phyloP scores from a whole-genome alignment of 2,888 invertebrate species.

The Cyaniris semiargus region DNA sequence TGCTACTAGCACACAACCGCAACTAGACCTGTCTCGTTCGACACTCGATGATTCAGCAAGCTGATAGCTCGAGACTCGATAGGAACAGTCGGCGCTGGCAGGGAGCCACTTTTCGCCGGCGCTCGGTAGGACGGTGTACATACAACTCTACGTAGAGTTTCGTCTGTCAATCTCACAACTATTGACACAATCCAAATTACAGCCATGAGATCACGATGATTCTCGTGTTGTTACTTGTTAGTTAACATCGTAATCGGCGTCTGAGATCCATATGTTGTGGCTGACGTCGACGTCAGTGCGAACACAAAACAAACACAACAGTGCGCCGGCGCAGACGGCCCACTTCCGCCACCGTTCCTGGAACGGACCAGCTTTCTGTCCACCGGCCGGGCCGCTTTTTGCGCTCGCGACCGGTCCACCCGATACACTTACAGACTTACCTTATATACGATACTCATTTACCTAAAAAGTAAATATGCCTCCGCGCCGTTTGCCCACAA shows the following conservation, averaged over 20 bases:
- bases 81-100: neutral
- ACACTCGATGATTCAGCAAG: neutral
- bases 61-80: neutral
- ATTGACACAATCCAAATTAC: neutral
- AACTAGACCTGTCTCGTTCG: neutral
- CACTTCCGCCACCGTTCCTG: conserved; percentile 5
- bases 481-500: neutral
- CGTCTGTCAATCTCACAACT: neutral
- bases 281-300: neutral
- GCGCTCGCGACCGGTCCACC: conserved; percentile 1
- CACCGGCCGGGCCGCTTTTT: conserved; percentile 8
- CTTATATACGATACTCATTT: neutral
- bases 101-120: neutral
- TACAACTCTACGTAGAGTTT: no score
- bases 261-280: neutral
- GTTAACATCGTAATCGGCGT: neutral
- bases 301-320: neutral
- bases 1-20: neutral
- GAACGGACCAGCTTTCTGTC: conserved; percentile 13
- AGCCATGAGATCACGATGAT: neutral
- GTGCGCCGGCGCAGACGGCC: neutral
- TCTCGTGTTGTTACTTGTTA: neutral
- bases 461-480: neutral
- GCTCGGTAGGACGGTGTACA: neutral
- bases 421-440: neutral